A percentile compares a stretch with the other conserved stretches of the same genome.
These are phyloP conservation scores for Ptilorrhoa leucosticta DNA, from an alignment of 2,113 vertebrate genomes.

Conservation along the genomic window DNA sequence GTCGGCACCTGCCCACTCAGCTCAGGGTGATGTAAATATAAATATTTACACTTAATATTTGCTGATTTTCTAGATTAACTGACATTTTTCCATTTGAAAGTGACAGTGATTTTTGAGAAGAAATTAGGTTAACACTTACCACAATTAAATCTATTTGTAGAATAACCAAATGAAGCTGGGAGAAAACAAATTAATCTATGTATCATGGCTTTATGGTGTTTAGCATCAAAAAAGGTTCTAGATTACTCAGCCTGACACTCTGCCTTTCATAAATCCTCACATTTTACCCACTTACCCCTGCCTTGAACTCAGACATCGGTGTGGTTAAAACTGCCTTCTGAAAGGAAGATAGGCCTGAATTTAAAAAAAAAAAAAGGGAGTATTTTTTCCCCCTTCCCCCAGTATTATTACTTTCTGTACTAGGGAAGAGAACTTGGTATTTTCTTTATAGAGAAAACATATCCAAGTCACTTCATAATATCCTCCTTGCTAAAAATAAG, in stretches of 20 bases:
- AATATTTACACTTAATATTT: constrained; percentile 12
- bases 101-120: neutral
- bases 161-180: neutral
- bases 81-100: neutral
- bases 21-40: neutral
- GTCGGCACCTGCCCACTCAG: neutral
- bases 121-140: neutral
- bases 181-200: neutral
- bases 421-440: neutral
- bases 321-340: neutral
- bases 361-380: neutral
- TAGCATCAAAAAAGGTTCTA: neutral
- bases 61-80: neutral
- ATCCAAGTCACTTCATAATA: neutral
- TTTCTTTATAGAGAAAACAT: neutral
- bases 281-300: neutral
- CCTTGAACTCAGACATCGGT: neutral
- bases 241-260: neutral
- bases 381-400: neutral
- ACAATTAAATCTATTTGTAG: constrained; percentile 11
- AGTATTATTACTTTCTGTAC: neutral
- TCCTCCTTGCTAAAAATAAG: neutral
- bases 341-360: neutral
- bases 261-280: neutral
- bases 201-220: neutral